Conservation (phyloP, 92 coral and sea anemone genomes). For the Bergia puertoricense region DNA sequence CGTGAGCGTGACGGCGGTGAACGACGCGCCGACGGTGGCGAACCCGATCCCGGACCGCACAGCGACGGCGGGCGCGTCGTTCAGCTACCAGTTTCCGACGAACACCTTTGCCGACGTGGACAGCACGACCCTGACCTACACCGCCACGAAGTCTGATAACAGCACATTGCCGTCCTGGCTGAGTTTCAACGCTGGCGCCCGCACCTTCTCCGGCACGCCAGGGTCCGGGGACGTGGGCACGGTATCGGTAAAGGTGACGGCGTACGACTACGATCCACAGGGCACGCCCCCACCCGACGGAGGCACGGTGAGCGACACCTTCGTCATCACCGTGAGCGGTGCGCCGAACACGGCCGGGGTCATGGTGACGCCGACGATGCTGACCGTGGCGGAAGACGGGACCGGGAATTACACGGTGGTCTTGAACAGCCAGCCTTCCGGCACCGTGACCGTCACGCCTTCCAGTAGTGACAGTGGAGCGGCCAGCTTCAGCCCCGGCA, state of each 20-base stretch:
- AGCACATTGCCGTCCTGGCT: slow-evolving; percentile 12
- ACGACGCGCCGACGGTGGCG: not conserved
- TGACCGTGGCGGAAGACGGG: slow-evolving; percentile 12
- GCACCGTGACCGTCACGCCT: slow-evolving; percentile 12
- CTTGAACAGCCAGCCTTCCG: slow-evolving; percentile 11
- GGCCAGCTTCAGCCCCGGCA: not conserved
- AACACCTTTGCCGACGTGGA: not conserved
- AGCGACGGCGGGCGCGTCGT: not conserved
- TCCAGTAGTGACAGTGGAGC: slow-evolving; percentile 6
- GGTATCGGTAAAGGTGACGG: slow-evolving; percentile 10
- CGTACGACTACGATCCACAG: slow-evolving; percentile 10
- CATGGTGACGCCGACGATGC: not conserved
- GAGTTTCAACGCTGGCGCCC: slow-evolving; percentile 2
- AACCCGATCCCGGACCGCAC: not conserved
- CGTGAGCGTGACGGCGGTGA: slow-evolving; percentile 1
- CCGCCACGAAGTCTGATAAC: not conserved
- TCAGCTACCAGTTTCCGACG: not conserved
- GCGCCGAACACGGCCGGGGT: slow-evolving; percentile 6
- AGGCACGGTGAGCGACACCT: slow-evolving; percentile 4
- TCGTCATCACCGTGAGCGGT: slow-evolving; percentile 11
- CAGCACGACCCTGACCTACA: not conserved
- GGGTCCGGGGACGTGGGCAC: slow-evolving; percentile 7
- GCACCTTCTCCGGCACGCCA: slow-evolving; percentile 12
- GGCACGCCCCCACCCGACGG: not conserved
- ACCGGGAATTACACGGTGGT: slow-evolving; percentile 10